Evolutionary conservation across 1,140 invertebrate species (phyloP), one percentile per base, ranked within the genome.

Genomic region (Reticulitermes speratus): DNA sequence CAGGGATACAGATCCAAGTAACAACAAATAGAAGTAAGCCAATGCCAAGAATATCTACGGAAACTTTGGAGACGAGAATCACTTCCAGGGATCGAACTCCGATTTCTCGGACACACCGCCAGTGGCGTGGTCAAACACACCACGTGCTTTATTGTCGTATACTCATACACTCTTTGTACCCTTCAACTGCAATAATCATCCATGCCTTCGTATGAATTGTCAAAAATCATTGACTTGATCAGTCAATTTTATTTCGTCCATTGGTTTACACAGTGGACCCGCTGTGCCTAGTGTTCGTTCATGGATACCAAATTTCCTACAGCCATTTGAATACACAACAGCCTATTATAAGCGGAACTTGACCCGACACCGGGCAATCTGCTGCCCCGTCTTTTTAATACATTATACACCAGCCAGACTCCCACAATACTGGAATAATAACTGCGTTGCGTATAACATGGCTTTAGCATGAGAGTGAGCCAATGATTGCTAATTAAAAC

Each of bases 401-500:
- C 65, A 75, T 75, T 75, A 75, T 75, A 75, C 65, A 75, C 25
- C 65, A 75, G n/a, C 65, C 65, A n/a, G 5, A 75, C 65, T 30
- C 25, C 65, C 65, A n/a, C 65, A 30, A 30, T 75, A 9, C 65
- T n/a, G 65, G 65, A 75, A 75, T 75, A 75, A 75, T 75, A 75
- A 75, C 65, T 30, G 65, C 8, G 5, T 14, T 1, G 14, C n/a
- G 65, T 75, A 30, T 75, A 75, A 25, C 25, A 11, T 75, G 65
- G n/a, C 65, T 75, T 75, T 75, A 75, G 59, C 12, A 12, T 19
- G 12, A 16, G n/a, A 52, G 44, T 48, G 14, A 84, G 84, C 48
- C 84, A 45, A 84, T 84, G 84, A 84, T 84, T 84, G 84, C 84
- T 84, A 84, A 84, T 84, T 84, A 84, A 84, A 84, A 84, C 84